Evolutionary conservation across 2,797 vertebrate genomes (phyloP), one percentile per base, ranked within the genome.

Genomic region (Taeniopygia guttata): DNA sequence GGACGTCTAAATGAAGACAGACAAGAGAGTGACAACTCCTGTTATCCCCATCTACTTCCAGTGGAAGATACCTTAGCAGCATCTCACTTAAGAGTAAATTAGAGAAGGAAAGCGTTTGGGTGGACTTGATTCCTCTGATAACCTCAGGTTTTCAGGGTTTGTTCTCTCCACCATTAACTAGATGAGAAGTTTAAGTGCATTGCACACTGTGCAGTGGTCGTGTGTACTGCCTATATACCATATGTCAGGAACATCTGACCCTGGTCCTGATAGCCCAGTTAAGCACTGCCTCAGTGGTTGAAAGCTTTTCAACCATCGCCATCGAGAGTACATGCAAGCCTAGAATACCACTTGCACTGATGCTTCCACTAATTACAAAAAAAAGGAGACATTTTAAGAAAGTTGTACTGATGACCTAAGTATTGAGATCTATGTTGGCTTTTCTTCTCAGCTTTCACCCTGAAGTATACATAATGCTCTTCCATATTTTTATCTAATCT

Each of bases 141-240:
- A 62, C 12, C 55, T 46, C 22, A 18, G 4, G 22, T 49, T 87
- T 81, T 64, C 32, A 42, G 34, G 13, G 58, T 60, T 49, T 72
- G 5, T 8, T 56, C 22, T 67, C 45, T 67, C 32, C 27, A 36
- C 25, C 36, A 32, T 20, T n/a, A 64, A n/a, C 13, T 15, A 49
- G 16, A 26, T 8, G 46, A 64, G 46, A 67, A 73, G 40, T 29
- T 54, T 18, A 54, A 76, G 43, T 3, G 34, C 22, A 29, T 1
- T 55, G 60, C 19, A 69, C 40, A 66, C 10, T 2, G 0, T 25
- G 36, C 8, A 56, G 38, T 0, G 11, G 13, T 48, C 64, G n/a
- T 5, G 5, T 26, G 27, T 13, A 21, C 23, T 49, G 68, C 9
- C 3, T 16, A 19, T 13, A 12, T 11, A 72, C 14, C 0, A 0